phyloP scores from a whole-genome alignment of 2,888 invertebrate species.

The Limnephilus auricula region DNA sequence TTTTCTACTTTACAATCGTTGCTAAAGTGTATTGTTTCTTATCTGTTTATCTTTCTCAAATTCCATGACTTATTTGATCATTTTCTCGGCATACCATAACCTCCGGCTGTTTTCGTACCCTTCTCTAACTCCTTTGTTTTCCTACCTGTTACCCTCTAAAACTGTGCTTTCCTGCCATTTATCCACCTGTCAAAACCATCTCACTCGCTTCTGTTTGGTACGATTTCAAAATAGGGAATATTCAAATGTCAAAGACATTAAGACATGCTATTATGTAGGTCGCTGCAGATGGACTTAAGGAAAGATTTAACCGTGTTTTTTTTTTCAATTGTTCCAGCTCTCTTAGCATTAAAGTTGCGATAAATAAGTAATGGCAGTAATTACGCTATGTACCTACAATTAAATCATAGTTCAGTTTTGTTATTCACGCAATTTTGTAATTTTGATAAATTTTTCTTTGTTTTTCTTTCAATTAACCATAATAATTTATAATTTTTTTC shows the following conservation, averaged over 20 bases:
- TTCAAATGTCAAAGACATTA: not conserved
- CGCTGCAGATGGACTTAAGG: not conserved
- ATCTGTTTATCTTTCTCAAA: not conserved
- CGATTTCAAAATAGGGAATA: not conserved
- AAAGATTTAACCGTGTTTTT: not conserved
- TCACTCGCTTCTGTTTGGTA: not conserved
- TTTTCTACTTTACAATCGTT: not conserved
- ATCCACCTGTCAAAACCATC: not conserved
- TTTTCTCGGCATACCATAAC: not conserved
- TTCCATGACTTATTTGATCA: not conserved
- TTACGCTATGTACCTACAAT: too few relatives aligned
- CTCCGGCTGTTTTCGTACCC: not conserved
- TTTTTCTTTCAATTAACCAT: too few relatives aligned
- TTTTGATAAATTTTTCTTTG: too few relatives aligned
- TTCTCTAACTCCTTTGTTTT: not conserved
- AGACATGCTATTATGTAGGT: not conserved
- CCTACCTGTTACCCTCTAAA: not conserved
- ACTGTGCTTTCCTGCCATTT: not conserved
- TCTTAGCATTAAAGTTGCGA: not conserved
- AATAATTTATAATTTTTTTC: too few relatives aligned
- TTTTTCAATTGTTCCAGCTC: not conserved
- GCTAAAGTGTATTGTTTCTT: not conserved
- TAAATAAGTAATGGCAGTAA: not conserved
- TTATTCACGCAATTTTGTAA: too few relatives aligned
- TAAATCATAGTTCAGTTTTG: too few relatives aligned